These are phyloP conservation scores for Ctenochaetus hawaiiensis DNA, from an alignment of 2,797 vertebrate genomes.

Conservation along the genomic window DNA sequence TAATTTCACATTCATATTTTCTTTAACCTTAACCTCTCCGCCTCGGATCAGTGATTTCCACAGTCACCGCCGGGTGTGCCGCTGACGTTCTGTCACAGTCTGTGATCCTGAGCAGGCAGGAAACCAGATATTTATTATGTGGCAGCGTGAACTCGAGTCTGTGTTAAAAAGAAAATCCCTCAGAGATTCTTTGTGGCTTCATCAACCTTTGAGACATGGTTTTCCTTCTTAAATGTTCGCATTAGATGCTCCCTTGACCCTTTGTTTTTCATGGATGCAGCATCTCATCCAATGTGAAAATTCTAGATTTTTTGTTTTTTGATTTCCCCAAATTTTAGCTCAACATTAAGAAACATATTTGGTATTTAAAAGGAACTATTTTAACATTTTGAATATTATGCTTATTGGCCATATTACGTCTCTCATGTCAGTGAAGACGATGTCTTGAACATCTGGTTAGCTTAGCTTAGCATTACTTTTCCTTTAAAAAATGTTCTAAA, in stretches of 20 bases:
- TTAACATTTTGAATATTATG: neutral
- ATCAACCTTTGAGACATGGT: neutral
- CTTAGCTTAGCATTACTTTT: neutral
- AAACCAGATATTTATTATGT: conserved; percentile 60
- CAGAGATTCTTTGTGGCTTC: neutral
- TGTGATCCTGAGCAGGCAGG: conserved; percentile 37
- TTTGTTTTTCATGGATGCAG: neutral
- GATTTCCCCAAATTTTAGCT: neutral
- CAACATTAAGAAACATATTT: neutral
- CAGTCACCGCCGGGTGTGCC: conserved; percentile 36
- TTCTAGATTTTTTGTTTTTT: neutral
- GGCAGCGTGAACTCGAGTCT: conserved; percentile 2
- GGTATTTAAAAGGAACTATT: neutral
- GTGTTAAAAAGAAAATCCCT: conserved; percentile 14
- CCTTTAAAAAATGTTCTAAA: neutral
- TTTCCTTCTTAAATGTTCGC: conserved; percentile 3
- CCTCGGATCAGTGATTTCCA: conserved; percentile 52
- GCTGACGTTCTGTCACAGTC: conserved; percentile 40
- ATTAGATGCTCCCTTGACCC: conserved; percentile 4
- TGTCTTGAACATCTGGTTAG: neutral
- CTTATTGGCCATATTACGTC: neutral
- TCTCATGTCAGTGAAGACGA: neutral
- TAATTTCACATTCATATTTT: conserved; percentile 76
- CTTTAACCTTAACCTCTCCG: conserved; percentile 67
- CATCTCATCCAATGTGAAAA: neutral